Conservation (phyloP, 2,113 vertebrate genomes). For the Nothobranchius furzeri region DNA sequence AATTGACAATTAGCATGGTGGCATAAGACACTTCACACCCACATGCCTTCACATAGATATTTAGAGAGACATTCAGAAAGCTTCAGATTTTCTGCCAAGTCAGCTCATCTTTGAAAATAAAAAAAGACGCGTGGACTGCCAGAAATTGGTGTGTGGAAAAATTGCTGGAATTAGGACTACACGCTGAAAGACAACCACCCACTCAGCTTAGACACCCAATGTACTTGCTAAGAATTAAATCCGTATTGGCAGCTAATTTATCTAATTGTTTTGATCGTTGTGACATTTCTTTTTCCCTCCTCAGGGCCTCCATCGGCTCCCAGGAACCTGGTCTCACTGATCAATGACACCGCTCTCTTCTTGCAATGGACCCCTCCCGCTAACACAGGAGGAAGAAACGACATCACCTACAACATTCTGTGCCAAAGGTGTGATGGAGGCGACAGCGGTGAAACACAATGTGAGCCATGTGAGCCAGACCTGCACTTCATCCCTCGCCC, state of each 20-base stretch:
- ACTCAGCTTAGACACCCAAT: constrained; percentile 6
- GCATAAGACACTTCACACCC: constrained; percentile 29
- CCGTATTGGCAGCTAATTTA: background rate
- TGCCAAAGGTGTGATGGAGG: constrained; percentile 88
- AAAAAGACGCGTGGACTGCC: background rate
- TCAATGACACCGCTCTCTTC: constrained; percentile 95
- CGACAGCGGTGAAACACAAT: constrained; percentile 68
- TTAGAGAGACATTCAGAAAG: constrained; percentile 26
- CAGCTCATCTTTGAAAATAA: constrained; percentile 22
- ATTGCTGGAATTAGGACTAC: constrained; percentile 18
- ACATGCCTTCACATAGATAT: constrained; percentile 19
- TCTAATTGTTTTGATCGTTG: background rate
- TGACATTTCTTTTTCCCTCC: constrained; percentile 15
- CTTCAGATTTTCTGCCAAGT: constrained; percentile 24
- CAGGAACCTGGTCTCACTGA: constrained; percentile 88
- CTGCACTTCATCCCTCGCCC: constrained; percentile 91
- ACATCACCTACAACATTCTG: constrained; percentile 91
- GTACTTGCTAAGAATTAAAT: constrained; percentile 4
- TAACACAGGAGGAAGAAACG: constrained; percentile 92
- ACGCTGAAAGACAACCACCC: constrained; percentile 19
- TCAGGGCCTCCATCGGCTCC: constrained; percentile 88
- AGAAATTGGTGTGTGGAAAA: constrained; percentile 2
- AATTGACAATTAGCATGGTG: constrained; percentile 14
- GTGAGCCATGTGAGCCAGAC: constrained; percentile 89
- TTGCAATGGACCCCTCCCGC: constrained; percentile 94